Percentiles rank a stretch among this genome's conserved stretches.
These are phyloP conservation scores for Gobionotothen gibberifrons DNA, from an alignment of 2,797 vertebrate species.

Conservation along the genomic window DNA sequence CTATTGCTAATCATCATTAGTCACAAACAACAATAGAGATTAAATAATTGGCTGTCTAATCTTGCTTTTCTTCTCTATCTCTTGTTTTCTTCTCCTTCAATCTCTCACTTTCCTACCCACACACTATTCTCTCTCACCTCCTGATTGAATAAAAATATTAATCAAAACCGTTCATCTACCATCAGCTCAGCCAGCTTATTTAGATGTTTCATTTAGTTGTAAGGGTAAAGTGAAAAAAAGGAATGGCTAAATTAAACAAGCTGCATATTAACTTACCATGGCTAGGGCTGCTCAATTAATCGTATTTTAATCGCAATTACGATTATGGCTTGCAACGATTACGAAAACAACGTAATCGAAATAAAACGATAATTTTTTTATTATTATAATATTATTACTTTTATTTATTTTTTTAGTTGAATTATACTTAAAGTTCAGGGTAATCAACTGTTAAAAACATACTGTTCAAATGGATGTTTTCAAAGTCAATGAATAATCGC, in stretches of 20 bases:
- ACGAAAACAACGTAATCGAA: too few relatives aligned
- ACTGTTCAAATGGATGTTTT: too few relatives aligned
- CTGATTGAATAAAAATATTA: constrained; percentile 47
- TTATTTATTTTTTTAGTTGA: too few relatives aligned
- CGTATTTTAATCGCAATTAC: too few relatives aligned
- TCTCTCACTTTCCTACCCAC: constrained; percentile 10
- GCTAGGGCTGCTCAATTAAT: too few relatives aligned
- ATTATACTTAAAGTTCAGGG: too few relatives aligned
- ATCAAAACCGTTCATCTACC: constrained; percentile 48
- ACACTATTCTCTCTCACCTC: constrained; percentile 24
- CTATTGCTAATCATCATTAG: constrained; percentile 74
- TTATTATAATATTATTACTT: too few relatives aligned
- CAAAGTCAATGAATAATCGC: too few relatives aligned
- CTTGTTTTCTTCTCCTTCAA: constrained; percentile 29
- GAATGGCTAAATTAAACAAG: constrained; percentile 34
- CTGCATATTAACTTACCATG: constrained; percentile 33
- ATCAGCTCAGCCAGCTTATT: constrained; percentile 48
- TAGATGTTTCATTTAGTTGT: constrained; percentile 43
- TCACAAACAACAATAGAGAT: constrained; percentile 74
- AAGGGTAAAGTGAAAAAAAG: constrained; percentile 39
- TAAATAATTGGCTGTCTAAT: constrained; percentile 68
- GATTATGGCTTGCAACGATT: too few relatives aligned
- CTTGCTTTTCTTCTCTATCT: constrained; percentile 47
- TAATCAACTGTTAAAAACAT: too few relatives aligned
- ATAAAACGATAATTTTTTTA: too few relatives aligned